Evolutionary conservation across 2,113 vertebrate species (phyloP).

Genomic region (Cariama cristata): DNA sequence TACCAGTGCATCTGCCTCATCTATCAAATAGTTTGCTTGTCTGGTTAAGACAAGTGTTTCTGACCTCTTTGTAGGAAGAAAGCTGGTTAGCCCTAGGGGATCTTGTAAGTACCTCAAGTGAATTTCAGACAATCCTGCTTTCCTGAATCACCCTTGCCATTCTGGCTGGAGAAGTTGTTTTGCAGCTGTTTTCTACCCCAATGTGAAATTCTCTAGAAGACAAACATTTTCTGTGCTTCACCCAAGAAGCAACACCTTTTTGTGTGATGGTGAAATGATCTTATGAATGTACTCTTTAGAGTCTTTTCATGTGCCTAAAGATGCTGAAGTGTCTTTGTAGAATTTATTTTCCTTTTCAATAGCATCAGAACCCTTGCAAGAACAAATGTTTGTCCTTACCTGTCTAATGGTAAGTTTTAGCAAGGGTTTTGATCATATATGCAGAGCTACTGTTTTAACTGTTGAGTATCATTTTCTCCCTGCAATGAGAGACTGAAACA

Average conservation of each 20-base stretch:
- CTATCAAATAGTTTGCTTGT: conserved; percentile 10
- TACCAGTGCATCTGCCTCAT: conserved; percentile 1
- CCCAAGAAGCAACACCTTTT: background rate
- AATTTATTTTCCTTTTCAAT: background rate
- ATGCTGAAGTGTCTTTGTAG: background rate
- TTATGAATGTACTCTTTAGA: background rate
- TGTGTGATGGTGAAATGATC: background rate
- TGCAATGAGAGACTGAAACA: background rate
- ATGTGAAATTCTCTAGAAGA: background rate
- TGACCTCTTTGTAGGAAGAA: background rate
- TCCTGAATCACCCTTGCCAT: background rate
- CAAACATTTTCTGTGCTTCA: background rate
- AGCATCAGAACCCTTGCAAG: background rate
- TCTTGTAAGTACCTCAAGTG: background rate
- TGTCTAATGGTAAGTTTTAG: background rate
- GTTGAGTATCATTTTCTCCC: background rate
- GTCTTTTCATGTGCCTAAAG: background rate
- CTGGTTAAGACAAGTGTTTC: conserved; percentile 33
- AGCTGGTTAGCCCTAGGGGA: background rate
- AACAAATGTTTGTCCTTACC: background rate
- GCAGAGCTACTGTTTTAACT: background rate
- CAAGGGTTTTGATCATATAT: background rate
- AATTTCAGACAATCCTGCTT: background rate
- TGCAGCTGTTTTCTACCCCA: background rate
- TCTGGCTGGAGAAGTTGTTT: background rate